A percentile compares a stretch with the other conserved stretches of the same genome.
Conservation (phyloP, 2,113 vertebrate genomes). For the Zingel zingel region DNA sequence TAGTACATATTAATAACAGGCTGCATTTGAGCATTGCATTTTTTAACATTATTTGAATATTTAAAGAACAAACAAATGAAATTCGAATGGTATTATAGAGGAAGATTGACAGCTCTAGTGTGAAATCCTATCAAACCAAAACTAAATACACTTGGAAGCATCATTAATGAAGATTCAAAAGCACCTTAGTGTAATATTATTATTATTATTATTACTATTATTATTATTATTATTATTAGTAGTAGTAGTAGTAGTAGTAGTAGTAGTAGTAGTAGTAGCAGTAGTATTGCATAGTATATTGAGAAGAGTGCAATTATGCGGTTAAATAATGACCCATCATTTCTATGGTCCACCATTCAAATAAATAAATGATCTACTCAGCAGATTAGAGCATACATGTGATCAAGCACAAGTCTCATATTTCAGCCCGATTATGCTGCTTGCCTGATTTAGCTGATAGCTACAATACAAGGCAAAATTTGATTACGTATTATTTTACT, state of each 20-base stretch:
- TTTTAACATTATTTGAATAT: too few relatives aligned
- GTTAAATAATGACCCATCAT: slow-evolving; percentile 46
- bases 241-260: too few relatives aligned
- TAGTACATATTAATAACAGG: too few relatives aligned
- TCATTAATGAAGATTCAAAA: neutral
- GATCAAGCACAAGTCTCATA: slow-evolving; percentile 22
- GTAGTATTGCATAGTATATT: too few relatives aligned
- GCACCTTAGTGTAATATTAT: neutral
- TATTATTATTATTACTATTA: neutral
- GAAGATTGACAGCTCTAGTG: too few relatives aligned
- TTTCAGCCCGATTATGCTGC: slow-evolving; percentile 4
- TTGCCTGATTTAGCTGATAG: slow-evolving; percentile 2
- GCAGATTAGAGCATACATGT: slow-evolving; percentile 13
- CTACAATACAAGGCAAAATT: neutral
- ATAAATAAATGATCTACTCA: slow-evolving; percentile 38
- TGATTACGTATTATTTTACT: slow-evolving; percentile 22
- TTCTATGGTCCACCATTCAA: slow-evolving; percentile 20
- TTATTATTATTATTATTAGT: neutral
- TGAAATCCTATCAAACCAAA: neutral
- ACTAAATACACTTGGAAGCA: neutral
- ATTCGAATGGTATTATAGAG: too few relatives aligned
- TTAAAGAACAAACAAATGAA: too few relatives aligned
- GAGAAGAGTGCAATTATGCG: slow-evolving; percentile 10
- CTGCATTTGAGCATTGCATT: too few relatives aligned
- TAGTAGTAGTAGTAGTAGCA: too few relatives aligned